phyloP scores from a whole-genome alignment of 2,888 invertebrate genomes.

The Portevinia maculata region DNA sequence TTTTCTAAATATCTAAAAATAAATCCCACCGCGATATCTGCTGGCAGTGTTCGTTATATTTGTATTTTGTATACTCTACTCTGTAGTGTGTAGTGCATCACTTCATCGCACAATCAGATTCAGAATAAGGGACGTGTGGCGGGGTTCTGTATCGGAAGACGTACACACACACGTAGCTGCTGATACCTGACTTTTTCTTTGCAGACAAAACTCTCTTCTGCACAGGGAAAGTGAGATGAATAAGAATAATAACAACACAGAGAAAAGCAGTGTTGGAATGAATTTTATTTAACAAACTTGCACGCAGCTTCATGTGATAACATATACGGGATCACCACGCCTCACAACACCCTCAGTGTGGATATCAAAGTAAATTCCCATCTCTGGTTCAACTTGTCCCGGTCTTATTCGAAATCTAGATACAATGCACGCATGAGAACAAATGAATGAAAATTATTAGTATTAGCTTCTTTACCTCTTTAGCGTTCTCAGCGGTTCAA shows the following conservation, averaged over 20 bases:
- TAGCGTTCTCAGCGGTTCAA: slow-evolving; percentile 87
- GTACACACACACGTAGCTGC: neutral
- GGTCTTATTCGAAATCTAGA: slow-evolving; percentile 58
- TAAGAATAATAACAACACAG: slow-evolving; percentile 19
- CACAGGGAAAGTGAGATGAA: slow-evolving; percentile 1
- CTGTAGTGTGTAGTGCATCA: neutral
- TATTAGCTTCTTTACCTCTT: slow-evolving; percentile 83
- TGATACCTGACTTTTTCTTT: slow-evolving; percentile 5
- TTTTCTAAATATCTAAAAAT: slow-evolving; percentile 1
- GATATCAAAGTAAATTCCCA: slow-evolving; percentile 83
- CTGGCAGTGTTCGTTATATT: too few species aligned
- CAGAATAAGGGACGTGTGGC: too few species aligned
- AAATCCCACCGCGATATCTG: neutral
- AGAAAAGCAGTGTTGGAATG: slow-evolving; percentile 1
- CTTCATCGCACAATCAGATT: slow-evolving; percentile 6
- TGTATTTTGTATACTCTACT: neutral
- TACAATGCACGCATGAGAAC: slow-evolving; percentile 33
- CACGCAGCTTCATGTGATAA: slow-evolving; percentile 71
- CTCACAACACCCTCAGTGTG: slow-evolving; percentile 80
- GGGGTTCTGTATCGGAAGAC: neutral
- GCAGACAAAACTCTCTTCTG: slow-evolving; percentile 27
- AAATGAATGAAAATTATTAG: slow-evolving; percentile 22
- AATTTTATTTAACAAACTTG: slow-evolving; percentile 14
- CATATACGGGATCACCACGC: slow-evolving; percentile 83
- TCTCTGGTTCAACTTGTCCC: slow-evolving; percentile 79